Evolutionary conservation across 2,113 vertebrate genomes (phyloP).

Genomic region (Ellobius talpinus): DNA sequence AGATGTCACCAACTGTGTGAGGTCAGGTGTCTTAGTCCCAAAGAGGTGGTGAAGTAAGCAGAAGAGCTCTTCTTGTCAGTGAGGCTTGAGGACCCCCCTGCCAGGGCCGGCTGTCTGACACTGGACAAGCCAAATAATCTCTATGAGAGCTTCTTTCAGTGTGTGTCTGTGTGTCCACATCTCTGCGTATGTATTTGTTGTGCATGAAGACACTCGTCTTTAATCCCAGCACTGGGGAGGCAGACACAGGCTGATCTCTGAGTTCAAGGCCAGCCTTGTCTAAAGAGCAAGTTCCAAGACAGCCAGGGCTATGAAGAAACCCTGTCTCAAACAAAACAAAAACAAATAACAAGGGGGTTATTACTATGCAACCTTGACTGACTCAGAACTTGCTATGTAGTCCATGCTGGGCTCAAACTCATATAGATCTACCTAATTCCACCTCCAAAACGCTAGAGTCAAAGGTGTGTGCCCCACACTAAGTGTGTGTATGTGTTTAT

Average conservation of each 20-base stretch:
- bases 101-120: not conserved
- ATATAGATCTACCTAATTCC: not conserved
- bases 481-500: not conserved
- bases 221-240: not conserved
- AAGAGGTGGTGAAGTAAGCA: not conserved
- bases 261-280: not conserved
- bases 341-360: fast-evolving
- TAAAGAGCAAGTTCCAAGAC: too few species aligned
- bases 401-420: not conserved
- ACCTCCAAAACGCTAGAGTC: not conserved
- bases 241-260: not conserved
- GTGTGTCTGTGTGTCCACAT: not conserved
- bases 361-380: not conserved
- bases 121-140: not conserved
- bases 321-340: not conserved
- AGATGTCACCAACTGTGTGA: not conserved
- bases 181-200: not conserved
- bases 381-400: not conserved
- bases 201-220: not conserved
- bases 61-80: not conserved
- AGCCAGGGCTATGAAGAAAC: too few species aligned
- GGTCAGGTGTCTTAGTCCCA: not conserved
- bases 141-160: not conserved
- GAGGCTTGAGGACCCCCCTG: not conserved
- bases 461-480: not conserved